Base-by-base conservation (phyloP, 2,797 vertebrate genomes). In the Babyrousa celebensis region DNA sequence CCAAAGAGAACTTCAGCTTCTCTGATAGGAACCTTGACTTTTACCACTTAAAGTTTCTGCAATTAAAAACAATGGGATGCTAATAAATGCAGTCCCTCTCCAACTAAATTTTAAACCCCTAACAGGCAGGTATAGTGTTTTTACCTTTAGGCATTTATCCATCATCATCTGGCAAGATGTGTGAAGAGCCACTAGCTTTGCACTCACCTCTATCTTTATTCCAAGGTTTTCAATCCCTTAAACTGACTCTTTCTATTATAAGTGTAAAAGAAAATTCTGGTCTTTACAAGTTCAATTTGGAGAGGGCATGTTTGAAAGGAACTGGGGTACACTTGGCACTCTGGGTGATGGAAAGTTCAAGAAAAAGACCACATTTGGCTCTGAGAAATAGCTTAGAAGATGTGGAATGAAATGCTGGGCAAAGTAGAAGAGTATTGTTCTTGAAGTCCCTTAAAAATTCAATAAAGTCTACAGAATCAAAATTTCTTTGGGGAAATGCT, bases 1-100 rank as follows among this genome's bases (percentile, higher is more conserved):
- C 23, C 43, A 71, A 91, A 90, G 77, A 48, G 11, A 93, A 89
- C 75, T 88, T 86, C n/a, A 75, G 43, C n/a, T 93, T 74, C 78
- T 86, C 36, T 75, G 5, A 65, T 16, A 83, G 56, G 25, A 72
- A 84, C 4, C 32, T 95, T 84, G 29, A 48, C 83, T 65, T 80
- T 91, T 80, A 83, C 60, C 67, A 75, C 32, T 62, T 85, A 52
- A 36, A 56, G 27, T 84, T 79, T 95, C 70, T 93, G 16, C 32
- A 91, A 20, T 79, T 95, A 86, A 80, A 95, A 92, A 60, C 40
- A 72, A 36, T 36, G 1, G 36, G n/a, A 88, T 85, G 78, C 29
- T 70, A 75, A 36, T 58, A 82, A 70, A 63, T 11, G 18, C 6
- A 43, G 8, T 43, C 43, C 88, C 56, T 89, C 70, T 83, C 58